Evolutionary conservation across 1,140 invertebrate species (phyloP).

Genomic region (Drosophila lowei): DNA sequence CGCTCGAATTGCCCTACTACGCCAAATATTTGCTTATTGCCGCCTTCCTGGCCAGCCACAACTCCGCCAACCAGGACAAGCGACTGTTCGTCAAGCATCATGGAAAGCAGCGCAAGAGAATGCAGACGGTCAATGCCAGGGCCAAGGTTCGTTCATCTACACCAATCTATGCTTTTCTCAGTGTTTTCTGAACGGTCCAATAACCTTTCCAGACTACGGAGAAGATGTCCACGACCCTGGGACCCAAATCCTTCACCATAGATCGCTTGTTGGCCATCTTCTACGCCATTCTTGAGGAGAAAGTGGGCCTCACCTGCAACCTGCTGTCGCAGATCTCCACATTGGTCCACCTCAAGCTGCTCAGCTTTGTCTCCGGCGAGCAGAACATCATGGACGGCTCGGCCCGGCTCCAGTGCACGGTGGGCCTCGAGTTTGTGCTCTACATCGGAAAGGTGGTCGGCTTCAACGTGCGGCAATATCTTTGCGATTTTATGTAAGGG

Average conservation of each 20-base stretch:
- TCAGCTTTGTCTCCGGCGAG: conserved; percentile 86
- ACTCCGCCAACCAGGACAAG: conserved; percentile 93
- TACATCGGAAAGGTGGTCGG: conserved; percentile 88
- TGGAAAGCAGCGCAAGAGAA: conserved; percentile 85
- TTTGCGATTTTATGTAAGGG: conserved; percentile 87
- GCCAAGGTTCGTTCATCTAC: conserved; percentile 71
- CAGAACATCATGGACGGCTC: conserved; percentile 86
- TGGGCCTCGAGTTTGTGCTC: conserved; percentile 88
- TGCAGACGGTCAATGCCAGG: conserved; percentile 85
- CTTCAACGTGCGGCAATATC: conserved; percentile 89
- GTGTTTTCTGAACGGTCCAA: conserved; percentile 36
- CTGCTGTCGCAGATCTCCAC: conserved; percentile 91
- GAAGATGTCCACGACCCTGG: conserved; percentile 84
- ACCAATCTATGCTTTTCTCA: too few relatives aligned
- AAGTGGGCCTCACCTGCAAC: conserved; percentile 92
- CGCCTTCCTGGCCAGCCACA: conserved; percentile 95
- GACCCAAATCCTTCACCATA: conserved; percentile 92
- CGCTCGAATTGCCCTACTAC: conserved; percentile 93
- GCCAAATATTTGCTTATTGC: conserved; percentile 94
- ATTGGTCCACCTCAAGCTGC: conserved; percentile 88
- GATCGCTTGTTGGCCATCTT: conserved; percentile 95
- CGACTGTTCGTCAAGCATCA: conserved; percentile 91
- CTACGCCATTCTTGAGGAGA: conserved; percentile 93
- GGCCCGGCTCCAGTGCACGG: conserved; percentile 89
- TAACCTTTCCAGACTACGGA: conserved; percentile 82